Evolutionary conservation across 2,113 vertebrate species (phyloP).

Genomic region (Brachyhypopomus occidentalis): DNA sequence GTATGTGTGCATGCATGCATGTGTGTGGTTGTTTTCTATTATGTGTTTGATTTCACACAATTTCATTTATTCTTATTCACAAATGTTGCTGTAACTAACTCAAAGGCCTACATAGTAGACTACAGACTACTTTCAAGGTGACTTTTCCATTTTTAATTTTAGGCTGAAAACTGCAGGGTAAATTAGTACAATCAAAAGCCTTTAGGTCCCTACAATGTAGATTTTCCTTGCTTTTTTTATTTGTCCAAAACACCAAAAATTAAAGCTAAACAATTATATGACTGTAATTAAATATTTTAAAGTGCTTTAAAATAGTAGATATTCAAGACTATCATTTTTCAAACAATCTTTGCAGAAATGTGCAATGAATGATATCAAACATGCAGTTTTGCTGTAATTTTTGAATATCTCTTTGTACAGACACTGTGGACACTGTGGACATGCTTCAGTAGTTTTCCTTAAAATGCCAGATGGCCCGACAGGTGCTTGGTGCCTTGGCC

Average conservation of each 20-base stretch:
- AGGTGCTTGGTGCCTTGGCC: constrained; percentile 4
- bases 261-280: background rate
- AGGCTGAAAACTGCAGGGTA: background rate
- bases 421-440: background rate
- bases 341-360: background rate
- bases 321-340: background rate
- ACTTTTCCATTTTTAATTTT: background rate
- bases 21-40: background rate
- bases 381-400: background rate
- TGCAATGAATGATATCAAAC: background rate
- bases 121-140: background rate
- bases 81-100: too few relatives aligned
- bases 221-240: background rate
- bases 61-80: background rate
- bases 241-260: background rate
- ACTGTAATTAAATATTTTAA: background rate
- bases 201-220: background rate
- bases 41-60: constrained; percentile 12
- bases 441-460: background rate
- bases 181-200: background rate
- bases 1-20: too few relatives aligned
- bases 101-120: too few relatives aligned
- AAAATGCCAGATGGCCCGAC: constrained; percentile 3
- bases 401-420: background rate
- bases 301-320: background rate